Evolutionary conservation across 2,113 vertebrate genomes (phyloP), one percentile per base, ranked within the genome.

Genomic region (Chloropsis hardwickii): DNA sequence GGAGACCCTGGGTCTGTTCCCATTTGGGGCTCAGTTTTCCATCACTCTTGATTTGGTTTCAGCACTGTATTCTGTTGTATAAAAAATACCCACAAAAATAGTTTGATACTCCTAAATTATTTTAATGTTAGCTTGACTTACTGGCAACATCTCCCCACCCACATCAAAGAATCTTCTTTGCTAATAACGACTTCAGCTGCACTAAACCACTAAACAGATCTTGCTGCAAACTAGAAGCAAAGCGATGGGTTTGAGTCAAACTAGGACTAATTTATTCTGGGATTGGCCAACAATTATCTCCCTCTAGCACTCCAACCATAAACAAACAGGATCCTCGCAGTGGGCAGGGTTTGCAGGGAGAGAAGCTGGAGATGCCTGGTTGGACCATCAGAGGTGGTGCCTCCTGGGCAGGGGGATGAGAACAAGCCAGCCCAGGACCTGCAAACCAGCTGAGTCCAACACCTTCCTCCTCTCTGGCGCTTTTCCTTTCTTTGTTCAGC

Each of bases 321-420:
- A 72, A 21, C 37, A 33, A 57, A 4, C 0, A 25, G 1, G 7
- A 6, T 14, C 48, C 57, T 62, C 0, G 0, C 14, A 29, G 29
- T 15, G 67, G 51, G 51, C 42, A 71, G 69, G 19, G 39, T 39
- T 71, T 76, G 44, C 13, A 42, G 1, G 8, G 0, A 2, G 58
- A 18, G 50, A 35, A 60, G 58, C 13, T 69, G 67, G 31, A 74
- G 18, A 15, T 70, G 42, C 39, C 6, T 23, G 31, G 9, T 10
- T 45, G 62, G 31, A 40, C 23, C 53, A 13, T 45, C 67, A 62
- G 66, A 71, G 65, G 25, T 69, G 61, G n/a, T 35, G 5, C 42
- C 76, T 86, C 13, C 28, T 42, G 71, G 72, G 20, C 33, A 80
- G 20, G 5, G n/a, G 24, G 11, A 24, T 1, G 3, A 82, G 80